Conservation (phyloP, 2,113 vertebrate genomes). For the Brachyhypopomus occidentalis region DNA sequence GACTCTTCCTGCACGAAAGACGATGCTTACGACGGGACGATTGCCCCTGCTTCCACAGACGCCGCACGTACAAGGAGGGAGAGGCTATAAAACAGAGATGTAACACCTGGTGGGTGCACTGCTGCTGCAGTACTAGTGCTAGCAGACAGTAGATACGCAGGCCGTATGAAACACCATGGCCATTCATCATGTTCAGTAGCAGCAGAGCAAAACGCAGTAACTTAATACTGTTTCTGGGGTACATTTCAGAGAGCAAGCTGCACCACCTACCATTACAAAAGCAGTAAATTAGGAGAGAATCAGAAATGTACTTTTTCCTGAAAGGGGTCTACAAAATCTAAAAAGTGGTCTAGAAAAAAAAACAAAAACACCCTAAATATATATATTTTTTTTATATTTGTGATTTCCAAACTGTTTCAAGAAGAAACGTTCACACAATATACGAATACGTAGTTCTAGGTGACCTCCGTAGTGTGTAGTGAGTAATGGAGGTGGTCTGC, state of each 20-base stretch:
- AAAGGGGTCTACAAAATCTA: too few relatives aligned
- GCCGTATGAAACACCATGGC: not conserved
- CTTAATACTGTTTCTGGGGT: too few relatives aligned
- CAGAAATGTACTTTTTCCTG: too few relatives aligned
- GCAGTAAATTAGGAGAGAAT: too few relatives aligned
- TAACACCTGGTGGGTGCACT: constrained; percentile 80
- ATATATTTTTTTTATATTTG: too few relatives aligned
- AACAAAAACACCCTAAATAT: too few relatives aligned
- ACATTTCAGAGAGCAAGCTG: too few relatives aligned
- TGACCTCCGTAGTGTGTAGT: not conserved
- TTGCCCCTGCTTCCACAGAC: constrained; percentile 85
- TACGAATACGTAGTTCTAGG: not conserved
- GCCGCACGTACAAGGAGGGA: constrained; percentile 73
- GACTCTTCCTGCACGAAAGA: constrained; percentile 75
- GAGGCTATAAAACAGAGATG: constrained; percentile 80
- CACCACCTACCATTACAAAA: too few relatives aligned
- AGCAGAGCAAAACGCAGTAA: not conserved
- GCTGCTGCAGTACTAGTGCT: not conserved
- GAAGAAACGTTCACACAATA: not conserved
- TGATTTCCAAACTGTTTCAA: too few relatives aligned
- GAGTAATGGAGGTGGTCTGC: not conserved
- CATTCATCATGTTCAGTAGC: not conserved
- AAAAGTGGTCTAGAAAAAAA: too few relatives aligned
- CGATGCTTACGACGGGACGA: constrained; percentile 71
- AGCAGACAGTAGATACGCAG: not conserved